phyloP scores from a whole-genome alignment of 2,113 vertebrate species.

The Takifugu bimaculatus region DNA sequence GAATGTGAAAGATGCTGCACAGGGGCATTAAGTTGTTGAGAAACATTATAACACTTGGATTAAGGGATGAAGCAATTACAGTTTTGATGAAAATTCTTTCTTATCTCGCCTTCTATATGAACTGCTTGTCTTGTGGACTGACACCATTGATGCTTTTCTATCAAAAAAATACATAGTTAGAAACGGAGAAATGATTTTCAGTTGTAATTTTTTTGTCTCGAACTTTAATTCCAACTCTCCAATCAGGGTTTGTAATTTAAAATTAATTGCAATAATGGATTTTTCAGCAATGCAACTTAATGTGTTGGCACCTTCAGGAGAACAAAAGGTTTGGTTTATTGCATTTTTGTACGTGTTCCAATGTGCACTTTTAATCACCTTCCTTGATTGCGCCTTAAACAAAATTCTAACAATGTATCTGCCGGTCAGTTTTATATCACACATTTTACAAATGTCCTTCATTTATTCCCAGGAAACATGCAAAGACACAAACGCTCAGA shows the following conservation, averaged over 20 bases:
- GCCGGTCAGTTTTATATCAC: conserved; percentile 35
- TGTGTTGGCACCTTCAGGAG: conserved; percentile 33
- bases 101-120: conserved; percentile 38
- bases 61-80: conserved; percentile 52
- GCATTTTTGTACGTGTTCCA: conserved; percentile 59
- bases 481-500: background rate
- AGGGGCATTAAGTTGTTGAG: conserved; percentile 67
- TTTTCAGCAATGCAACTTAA: conserved; percentile 19
- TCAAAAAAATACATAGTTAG: conserved; percentile 51
- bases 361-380: conserved; percentile 70
- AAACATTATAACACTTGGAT: conserved; percentile 55
- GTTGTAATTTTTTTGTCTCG: conserved; percentile 6
- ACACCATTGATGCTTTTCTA: conserved; percentile 36
- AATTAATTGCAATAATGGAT: conserved; percentile 18
- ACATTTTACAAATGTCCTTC: conserved; percentile 15
- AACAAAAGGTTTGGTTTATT: conserved; percentile 50
- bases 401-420: conserved; percentile 19
- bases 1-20: conserved; percentile 72
- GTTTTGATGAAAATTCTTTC: conserved; percentile 31
- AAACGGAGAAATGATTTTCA: conserved; percentile 50
- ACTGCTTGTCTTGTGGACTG: conserved; percentile 44
- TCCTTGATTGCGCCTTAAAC: background rate
- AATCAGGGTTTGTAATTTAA: background rate
- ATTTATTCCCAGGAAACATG: conserved; percentile 3
- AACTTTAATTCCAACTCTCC: conserved; percentile 13